Evolutionary conservation across 2,797 vertebrate genomes (phyloP).

Genomic region (Rhabdophis nuchalis): DNA sequence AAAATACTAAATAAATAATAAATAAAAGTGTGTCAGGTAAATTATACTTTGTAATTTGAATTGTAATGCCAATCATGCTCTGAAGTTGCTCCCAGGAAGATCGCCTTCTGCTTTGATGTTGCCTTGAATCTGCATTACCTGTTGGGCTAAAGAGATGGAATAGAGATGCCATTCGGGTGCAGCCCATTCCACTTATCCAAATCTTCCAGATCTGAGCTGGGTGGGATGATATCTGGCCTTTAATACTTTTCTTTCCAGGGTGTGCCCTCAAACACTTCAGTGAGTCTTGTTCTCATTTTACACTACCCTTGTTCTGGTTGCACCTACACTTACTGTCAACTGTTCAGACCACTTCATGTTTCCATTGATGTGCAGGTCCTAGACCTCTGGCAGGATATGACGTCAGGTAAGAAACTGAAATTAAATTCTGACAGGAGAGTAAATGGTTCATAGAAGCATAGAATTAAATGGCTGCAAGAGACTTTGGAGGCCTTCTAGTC

Average conservation of each 20-base stretch:
- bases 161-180: background rate
- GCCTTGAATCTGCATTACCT: background rate
- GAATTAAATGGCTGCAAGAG: background rate
- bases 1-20: no score
- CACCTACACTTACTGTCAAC: background rate
- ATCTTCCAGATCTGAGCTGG: background rate
- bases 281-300: background rate
- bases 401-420: background rate
- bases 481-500: background rate
- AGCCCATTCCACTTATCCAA: background rate
- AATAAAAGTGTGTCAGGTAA: background rate
- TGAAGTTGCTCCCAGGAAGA: background rate
- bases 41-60: background rate
- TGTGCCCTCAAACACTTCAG: background rate
- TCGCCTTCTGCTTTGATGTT: background rate
- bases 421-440: background rate
- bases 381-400: background rate
- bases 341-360: background rate
- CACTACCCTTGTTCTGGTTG: background rate
- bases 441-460: background rate
- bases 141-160: background rate
- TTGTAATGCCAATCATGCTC: background rate
- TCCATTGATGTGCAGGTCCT: background rate
- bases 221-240: background rate
- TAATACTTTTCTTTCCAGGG: background rate